phyloP scores from a whole-genome alignment of 2,113 vertebrate genomes.

The Gymnogyps californianus region DNA sequence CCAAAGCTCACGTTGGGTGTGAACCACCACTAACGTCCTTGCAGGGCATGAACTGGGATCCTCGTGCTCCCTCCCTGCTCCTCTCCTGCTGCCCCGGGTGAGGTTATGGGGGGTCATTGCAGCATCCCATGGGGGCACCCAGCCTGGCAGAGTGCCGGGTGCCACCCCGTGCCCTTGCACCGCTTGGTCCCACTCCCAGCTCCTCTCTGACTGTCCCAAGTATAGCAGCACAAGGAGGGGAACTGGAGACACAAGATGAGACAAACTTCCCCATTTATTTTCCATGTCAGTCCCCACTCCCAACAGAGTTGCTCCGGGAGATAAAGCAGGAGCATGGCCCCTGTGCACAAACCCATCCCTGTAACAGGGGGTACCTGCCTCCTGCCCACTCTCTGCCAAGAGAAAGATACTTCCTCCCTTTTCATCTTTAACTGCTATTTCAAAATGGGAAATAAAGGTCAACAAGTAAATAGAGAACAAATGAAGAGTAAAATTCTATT shows the following conservation, averaged over 20 bases:
- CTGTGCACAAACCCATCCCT: not conserved
- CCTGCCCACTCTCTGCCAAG: not conserved
- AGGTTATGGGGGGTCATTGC: not conserved
- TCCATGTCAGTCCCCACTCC: not conserved
- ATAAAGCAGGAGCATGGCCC: not conserved
- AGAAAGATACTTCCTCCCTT: not conserved
- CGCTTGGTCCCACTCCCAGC: not conserved
- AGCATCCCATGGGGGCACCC: not conserved
- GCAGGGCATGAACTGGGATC: not conserved
- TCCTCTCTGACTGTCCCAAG: not conserved
- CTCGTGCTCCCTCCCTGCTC: not conserved
- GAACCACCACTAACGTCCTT: not conserved
- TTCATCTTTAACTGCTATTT: not conserved
- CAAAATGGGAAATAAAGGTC: not conserved
- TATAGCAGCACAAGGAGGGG: not conserved
- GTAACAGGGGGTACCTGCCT: not conserved
- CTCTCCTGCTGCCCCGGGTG: fast-evolving
- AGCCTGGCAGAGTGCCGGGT: not conserved
- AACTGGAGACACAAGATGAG: not conserved
- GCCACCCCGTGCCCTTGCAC: not conserved
- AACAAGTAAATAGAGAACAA: not conserved
- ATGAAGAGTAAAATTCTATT: not conserved
- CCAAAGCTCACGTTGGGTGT: not conserved
- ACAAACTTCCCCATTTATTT: not conserved
- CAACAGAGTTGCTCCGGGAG: not conserved